Base-by-base conservation (phyloP, 2,888 invertebrate species). In the Ophioninae sp. region DNA sequence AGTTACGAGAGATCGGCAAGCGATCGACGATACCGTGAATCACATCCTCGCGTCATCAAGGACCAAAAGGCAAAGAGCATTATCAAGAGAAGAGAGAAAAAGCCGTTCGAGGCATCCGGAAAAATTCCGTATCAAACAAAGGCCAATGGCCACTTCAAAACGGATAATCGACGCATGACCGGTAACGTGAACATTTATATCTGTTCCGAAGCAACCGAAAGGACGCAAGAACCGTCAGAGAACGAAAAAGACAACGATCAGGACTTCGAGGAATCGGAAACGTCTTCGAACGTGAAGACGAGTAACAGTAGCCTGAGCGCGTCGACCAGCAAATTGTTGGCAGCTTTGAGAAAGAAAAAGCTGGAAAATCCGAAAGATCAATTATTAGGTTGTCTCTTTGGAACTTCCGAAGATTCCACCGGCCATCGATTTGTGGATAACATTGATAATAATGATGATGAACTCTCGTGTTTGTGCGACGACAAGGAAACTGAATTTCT, bases 151-250 rank as follows among this genome's bases (percentile, higher is more conserved):
- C 75, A 76, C n/a, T 63, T 83, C 44, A 76, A 41, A 56, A 84
- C 84, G 20, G 90, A 91, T 68, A 89, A 91, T 82, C 90, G 90
- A 44, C 84, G 82, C 9, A 90, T 91, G 90, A 91, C 89, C 0
- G 90, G 91, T 20, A 90, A 90, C 58, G 89, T 91, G 2, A 91
- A 91, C 64, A 91, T 91, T 37, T 91, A 91, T 79, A 91, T 91
- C n/a, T 91, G 90, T 23, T 91, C 90, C 5, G 89, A 91, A 64
- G 85, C 88, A 0, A 87, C 81, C 7, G 88, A 88, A 0, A 89
- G 85, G 23, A 13, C 71, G n/a, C 79, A 71, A 23, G 73, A 64
- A 17, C 41, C 56, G 1, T 13, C 17, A 51, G 73, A 86, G 65
- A 79, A 85, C 23, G 82, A 87, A 23, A 56, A 76, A 13, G 76